phyloP scores from a whole-genome alignment of 2,888 invertebrate genomes.

The Leptinotarsa haldemani region DNA sequence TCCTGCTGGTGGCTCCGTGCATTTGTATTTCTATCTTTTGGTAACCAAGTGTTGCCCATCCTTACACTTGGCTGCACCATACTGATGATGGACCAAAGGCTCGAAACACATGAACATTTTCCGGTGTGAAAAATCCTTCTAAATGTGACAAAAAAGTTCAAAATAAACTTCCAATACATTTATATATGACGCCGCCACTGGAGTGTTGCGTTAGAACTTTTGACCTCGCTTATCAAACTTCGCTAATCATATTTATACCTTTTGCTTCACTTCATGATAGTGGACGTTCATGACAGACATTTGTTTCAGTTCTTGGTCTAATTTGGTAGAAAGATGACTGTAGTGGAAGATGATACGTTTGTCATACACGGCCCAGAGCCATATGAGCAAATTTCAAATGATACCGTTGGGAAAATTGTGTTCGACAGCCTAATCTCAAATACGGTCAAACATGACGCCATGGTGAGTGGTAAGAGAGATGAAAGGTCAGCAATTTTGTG shows the following conservation, averaged over 20 bases:
- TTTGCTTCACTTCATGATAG: not conserved
- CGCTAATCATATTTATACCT: not conserved
- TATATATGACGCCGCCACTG: not conserved
- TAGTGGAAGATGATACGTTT: constrained; percentile 41
- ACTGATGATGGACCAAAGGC: too few species aligned
- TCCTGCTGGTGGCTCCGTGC: too few species aligned
- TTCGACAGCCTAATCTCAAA: constrained; percentile 38
- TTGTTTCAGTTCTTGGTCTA: not conserved
- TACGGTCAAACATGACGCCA: constrained; percentile 30
- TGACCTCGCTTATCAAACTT: not conserved
- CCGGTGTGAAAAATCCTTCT: not conserved
- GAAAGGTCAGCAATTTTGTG: not conserved
- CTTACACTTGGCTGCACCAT: too few species aligned
- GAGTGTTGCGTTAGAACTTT: not conserved
- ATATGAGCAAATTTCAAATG: constrained; percentile 30
- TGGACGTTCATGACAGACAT: too few species aligned
- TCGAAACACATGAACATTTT: too few species aligned
- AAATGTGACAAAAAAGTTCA: too few species aligned
- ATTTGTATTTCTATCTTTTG: too few species aligned
- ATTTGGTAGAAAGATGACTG: not conserved
- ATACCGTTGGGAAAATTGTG: constrained; percentile 39
- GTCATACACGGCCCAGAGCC: constrained; percentile 40
- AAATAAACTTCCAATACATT: too few species aligned
- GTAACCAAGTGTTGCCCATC: too few species aligned
- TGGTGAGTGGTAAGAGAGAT: constrained; percentile 31